Percentiles rank a stretch among this genome's conserved stretches.
These are phyloP conservation scores for Aphyosemion australe DNA, from an alignment of 2,113 vertebrate genomes.

Conservation along the genomic window DNA sequence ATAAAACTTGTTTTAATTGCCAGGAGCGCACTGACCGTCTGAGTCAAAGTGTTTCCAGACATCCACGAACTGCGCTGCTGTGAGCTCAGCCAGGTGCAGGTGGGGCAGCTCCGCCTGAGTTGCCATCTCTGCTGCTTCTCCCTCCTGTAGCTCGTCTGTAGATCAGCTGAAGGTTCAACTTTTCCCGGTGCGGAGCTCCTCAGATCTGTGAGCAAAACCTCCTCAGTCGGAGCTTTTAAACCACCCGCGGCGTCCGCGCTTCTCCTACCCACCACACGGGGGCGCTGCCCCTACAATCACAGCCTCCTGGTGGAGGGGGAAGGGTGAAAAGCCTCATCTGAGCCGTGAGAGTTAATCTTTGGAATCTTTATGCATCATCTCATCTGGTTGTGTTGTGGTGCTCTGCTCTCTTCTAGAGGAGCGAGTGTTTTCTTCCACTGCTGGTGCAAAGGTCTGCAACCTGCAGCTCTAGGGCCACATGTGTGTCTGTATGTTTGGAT, in stretches of 20 bases:
- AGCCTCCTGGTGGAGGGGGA: constrained; percentile 9
- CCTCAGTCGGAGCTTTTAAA: constrained; percentile 80
- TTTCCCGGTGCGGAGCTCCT: constrained; percentile 53
- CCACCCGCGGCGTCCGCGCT: constrained; percentile 50
- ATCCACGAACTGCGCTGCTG: constrained; percentile 93
- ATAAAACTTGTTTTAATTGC: no score
- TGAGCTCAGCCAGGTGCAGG: constrained; percentile 92
- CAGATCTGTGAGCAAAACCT: constrained; percentile 54
- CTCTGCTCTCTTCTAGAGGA: no score
- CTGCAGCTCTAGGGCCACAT: no score
- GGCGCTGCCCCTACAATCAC: constrained; percentile 51
- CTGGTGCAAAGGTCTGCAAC: no score
- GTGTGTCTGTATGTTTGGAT: no score
- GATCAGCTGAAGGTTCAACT: constrained; percentile 34
- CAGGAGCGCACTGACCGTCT: constrained; percentile 85
- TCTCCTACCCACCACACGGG: constrained; percentile 65
- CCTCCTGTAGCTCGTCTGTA: constrained; percentile 14
- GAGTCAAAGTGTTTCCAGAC: constrained; percentile 95
- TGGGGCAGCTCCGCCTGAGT: constrained; percentile 81
- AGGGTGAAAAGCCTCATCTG: constrained; percentile 12
- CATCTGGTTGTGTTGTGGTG: no score
- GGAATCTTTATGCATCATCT: constrained; percentile 8
- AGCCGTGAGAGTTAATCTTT: constrained; percentile 33
- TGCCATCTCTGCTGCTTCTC: constrained; percentile 78
- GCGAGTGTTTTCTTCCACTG: no score